Percentiles rank a stretch among this genome's conserved stretches.
phyloP scores from a whole-genome alignment of 2,888 invertebrate genomes.

The Chrysolina americana region DNA sequence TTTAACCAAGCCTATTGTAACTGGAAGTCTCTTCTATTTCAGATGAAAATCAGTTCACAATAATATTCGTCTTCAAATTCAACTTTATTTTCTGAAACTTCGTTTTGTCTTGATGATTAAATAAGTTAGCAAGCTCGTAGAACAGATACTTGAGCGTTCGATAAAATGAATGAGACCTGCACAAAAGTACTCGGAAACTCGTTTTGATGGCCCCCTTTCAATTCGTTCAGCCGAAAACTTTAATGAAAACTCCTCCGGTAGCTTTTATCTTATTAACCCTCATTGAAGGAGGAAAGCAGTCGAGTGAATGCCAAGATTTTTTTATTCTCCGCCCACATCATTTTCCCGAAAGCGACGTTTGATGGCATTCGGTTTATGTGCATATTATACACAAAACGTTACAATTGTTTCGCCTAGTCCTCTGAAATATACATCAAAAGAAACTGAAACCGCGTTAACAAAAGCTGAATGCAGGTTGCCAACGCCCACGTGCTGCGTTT shows the following conservation, averaged over 20 bases:
- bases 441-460: background rate
- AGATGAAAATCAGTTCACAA: background rate
- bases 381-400: background rate
- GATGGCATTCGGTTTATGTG: background rate
- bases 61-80: background rate
- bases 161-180: background rate
- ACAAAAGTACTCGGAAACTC: conserved; percentile 6
- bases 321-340: background rate
- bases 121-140: background rate
- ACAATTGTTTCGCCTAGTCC: background rate
- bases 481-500: background rate
- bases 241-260: conserved; percentile 12
- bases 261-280: conserved; percentile 18
- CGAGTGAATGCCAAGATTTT: background rate
- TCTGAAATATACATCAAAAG: conserved; percentile 1
- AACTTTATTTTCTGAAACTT: background rate
- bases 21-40: too few species aligned
- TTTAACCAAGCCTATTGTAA: too few species aligned
- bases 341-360: background rate
- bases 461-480: background rate
- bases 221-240: conserved; percentile 14
- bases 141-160: background rate
- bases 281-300: conserved; percentile 4
- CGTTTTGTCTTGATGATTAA: background rate
- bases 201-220: background rate